These are phyloP conservation scores for Dicerorhinus sumatrensis DNA, from an alignment of 2,113 vertebrate genomes.

Conservation along the genomic window DNA sequence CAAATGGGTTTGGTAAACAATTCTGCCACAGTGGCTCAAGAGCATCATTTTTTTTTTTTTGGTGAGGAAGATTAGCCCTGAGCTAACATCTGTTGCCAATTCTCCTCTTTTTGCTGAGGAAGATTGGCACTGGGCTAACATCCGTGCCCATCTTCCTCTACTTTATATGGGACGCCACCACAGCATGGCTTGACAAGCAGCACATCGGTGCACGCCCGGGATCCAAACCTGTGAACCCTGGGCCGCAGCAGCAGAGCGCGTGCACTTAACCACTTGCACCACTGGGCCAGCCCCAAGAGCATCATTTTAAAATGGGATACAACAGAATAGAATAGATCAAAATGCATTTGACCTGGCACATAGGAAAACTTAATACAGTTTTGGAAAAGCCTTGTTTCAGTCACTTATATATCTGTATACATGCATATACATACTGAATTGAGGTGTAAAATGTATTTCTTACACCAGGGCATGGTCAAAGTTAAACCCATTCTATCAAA, in stretches of 20 bases:
- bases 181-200: too few relatives aligned
- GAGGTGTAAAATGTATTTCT: slow-evolving; percentile 46
- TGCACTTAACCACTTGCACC: too few relatives aligned
- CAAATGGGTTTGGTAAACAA: background rate
- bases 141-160: too few relatives aligned
- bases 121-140: too few relatives aligned
- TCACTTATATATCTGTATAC: background rate
- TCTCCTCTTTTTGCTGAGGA: too few relatives aligned
- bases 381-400: slow-evolving; percentile 23
- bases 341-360: background rate
- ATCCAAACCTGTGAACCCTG: too few relatives aligned
- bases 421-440: background rate
- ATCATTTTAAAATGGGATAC: slow-evolving; percentile 47
- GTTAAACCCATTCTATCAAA: slow-evolving; percentile 1
- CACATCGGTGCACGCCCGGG: too few relatives aligned
- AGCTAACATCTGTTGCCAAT: too few relatives aligned
- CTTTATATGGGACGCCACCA: too few relatives aligned
- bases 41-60: background rate
- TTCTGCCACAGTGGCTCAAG: slow-evolving; percentile 22
- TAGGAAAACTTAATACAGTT: background rate
- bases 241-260: too few relatives aligned
- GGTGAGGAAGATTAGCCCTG: too few relatives aligned
- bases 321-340: slow-evolving; percentile 36
- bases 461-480: background rate
- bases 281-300: background rate